Base-by-base conservation (phyloP, 2,888 invertebrate genomes). In the Diloba caeruleocephala region DNA sequence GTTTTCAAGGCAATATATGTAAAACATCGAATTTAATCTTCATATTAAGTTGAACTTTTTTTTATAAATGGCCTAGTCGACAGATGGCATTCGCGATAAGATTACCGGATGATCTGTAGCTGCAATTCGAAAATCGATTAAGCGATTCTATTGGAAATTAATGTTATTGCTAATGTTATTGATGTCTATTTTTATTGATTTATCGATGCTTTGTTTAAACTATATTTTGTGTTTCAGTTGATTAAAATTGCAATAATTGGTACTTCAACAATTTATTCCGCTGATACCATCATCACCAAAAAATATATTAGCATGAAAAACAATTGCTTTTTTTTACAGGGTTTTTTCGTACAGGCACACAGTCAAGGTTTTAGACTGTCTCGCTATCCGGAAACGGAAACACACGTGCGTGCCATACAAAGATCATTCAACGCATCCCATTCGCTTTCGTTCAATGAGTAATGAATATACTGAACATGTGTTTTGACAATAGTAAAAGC, bases 381-480 rank as follows among this genome's bases (percentile, higher is more conserved):
- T 37, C 56, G 29, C 9, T 31, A 38, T 56, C 63, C 71, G 74
- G 74, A 75, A 71, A 59, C 75, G 74, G 75, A 74, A 71, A 19
- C 68, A 54, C 70, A 74, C 74, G 74, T 74, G 74, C 75, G 66
- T 61, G 43, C 55, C 29, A 44, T 63, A 66, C 66, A 66, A 71
- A 51, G 58, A 65, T 71, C 59, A 55, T 59, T 53, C 38, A 57
- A 34, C 53, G 29, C 69, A 65, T 73, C 68, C 51, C 43, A 58
- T 66, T 68, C 71, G 59, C 71, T 71, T 71, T 71, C 71, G 51
- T 68, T 68, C 58, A 68, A 29, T 48, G 37, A 42, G 48, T 42
- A 54, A 59, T 55, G 33, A 48, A 33, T 51, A 31, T 15, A 44
- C 15, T 48, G 48, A 65, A 52, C 52, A 49, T 63, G 41, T 68